These are phyloP conservation scores for Petrocephalus microphthalmus DNA, from an alignment of 2,113 vertebrate species.

Conservation along the genomic window DNA sequence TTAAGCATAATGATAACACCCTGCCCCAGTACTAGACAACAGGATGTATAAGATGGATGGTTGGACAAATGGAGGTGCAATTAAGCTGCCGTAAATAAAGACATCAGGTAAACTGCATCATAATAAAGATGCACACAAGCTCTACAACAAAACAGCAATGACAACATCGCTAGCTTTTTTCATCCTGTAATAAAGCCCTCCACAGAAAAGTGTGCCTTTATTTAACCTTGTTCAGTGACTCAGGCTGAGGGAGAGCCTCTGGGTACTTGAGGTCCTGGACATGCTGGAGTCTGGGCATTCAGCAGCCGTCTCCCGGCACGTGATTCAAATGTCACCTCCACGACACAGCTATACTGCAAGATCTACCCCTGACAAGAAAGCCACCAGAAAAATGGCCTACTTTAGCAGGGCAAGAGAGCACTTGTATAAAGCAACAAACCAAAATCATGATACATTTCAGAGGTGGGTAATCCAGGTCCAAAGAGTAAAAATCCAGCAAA, in stretches of 20 bases:
- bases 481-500: too few species aligned
- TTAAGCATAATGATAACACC: background rate
- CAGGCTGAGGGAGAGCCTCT: background rate
- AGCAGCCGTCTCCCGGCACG: background rate
- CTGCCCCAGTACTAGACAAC: background rate
- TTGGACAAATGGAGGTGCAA: background rate
- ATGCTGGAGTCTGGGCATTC: background rate
- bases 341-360: background rate
- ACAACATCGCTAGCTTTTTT: background rate
- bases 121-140: background rate
- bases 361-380: background rate
- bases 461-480: too few species aligned
- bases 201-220: background rate
- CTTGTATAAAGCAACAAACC: background rate
- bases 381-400: background rate
- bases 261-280: background rate
- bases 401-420: background rate
- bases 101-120: background rate
- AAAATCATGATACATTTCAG: background rate
- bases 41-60: background rate
- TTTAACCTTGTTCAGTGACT: background rate
- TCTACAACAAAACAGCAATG: background rate
- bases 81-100: background rate
- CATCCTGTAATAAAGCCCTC: background rate
- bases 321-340: conserved; percentile 17